Evolutionary conservation across 2,888 invertebrate genomes (phyloP).

Genomic region (Acanthacorydalis orientalis): DNA sequence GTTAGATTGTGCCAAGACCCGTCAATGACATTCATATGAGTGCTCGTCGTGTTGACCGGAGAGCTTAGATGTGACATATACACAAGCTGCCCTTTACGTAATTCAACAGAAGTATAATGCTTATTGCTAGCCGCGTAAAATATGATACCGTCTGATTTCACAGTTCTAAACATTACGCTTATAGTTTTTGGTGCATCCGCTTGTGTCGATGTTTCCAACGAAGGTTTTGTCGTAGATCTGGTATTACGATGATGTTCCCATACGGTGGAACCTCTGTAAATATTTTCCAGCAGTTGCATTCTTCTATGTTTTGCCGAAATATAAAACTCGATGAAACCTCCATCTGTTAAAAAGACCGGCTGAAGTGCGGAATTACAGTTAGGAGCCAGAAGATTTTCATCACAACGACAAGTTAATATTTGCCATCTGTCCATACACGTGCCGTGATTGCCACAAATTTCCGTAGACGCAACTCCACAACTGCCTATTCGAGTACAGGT

Average conservation of each 20-base stretch:
- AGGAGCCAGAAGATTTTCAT: conserved; percentile 51
- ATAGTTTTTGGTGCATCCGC: conserved; percentile 48
- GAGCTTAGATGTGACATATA: conserved; percentile 67
- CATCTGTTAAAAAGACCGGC: conserved; percentile 61
- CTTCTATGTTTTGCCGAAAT: conserved; percentile 72
- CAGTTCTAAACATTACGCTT: conserved; percentile 67
- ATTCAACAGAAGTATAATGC: conserved; percentile 68
- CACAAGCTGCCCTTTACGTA: conserved; percentile 56
- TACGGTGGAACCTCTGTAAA: conserved; percentile 55
- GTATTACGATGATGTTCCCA: conserved; percentile 38
- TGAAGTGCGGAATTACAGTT: conserved; percentile 65
- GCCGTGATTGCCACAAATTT: conserved; percentile 45
- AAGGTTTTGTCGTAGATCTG: conserved; percentile 14
- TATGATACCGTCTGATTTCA: conserved; percentile 60
- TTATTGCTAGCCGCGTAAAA: conserved; percentile 75
- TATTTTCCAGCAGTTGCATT: conserved; percentile 67
- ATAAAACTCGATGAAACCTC: conserved; percentile 59
- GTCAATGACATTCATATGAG: conserved; percentile 48
- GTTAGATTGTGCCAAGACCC: conserved; percentile 84
- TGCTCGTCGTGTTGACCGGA: conserved; percentile 67
- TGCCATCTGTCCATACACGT: conserved; percentile 78
- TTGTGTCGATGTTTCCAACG: conserved; percentile 11
- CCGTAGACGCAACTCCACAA: conserved; percentile 32
- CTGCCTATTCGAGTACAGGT: conserved; percentile 60
- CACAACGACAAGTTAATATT: conserved; percentile 51